Conservation (phyloP, 2,888 invertebrate species). For the Coenonympha arcania region DNA sequence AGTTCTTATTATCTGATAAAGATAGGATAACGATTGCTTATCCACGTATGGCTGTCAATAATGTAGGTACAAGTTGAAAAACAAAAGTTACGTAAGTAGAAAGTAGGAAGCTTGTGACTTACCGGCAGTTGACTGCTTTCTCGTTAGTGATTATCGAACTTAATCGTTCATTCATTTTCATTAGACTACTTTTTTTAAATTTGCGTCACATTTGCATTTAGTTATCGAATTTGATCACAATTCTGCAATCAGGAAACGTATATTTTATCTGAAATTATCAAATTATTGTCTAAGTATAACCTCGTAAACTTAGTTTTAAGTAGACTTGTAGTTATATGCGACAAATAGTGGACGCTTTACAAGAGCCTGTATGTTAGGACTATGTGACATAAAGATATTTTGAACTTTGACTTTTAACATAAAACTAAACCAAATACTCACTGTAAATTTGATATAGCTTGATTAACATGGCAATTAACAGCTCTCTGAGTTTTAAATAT, state of each 20-base stretch:
- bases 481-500: constrained; percentile 16
- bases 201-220: neutral
- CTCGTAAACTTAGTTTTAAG: no score
- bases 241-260: neutral
- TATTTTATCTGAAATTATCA: no score
- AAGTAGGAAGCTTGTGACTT: constrained; percentile 54
- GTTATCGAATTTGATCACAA: neutral
- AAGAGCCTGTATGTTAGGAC: no score
- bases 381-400: no score
- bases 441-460: constrained; percentile 1
- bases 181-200: constrained; percentile 5
- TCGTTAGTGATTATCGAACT: constrained; percentile 18
- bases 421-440: no score
- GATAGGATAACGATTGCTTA: neutral
- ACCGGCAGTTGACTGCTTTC: constrained; percentile 42
- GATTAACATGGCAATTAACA: constrained; percentile 11
- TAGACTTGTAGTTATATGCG: no score
- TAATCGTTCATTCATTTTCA: constrained; percentile 15
- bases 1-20: neutral
- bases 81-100: constrained; percentile 55
- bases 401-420: no score
- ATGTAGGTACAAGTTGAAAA: constrained; percentile 48
- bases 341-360: no score
- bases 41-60: constrained; percentile 36
- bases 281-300: no score